Evolutionary conservation across 2,888 invertebrate genomes (phyloP), one percentile per base, ranked within the genome.

Genomic region (Sylvicola cinctus): DNA sequence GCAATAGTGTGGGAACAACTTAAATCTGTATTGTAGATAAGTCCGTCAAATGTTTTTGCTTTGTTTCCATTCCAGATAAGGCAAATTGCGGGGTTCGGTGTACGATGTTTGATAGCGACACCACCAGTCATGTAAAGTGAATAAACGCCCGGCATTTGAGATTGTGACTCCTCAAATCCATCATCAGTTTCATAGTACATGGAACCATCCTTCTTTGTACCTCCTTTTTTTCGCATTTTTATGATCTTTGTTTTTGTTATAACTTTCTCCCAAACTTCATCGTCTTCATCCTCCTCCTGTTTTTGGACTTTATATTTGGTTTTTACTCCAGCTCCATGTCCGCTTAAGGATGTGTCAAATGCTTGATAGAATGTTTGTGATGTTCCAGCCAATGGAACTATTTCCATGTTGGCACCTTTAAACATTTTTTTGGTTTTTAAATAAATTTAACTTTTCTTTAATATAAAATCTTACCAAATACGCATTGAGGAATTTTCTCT

Each of bases 31-130:
- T 72, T 74, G 47, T 69, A 75, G 31, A 84, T 66, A 45, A 69
- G 66, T 6, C 83, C 83, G 56, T 88, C 85, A 47, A 87, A 87
- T 0, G 85, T 84, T 52, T 83, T 79, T 45, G 75, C 75, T 54
- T 85, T 84, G 12, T 66, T 63, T 23, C 77, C 78, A 16, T 74
- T 73, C 87, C 87, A 88, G 2, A 74, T 70, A 36, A 76, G 68
- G 46, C 88, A 88, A 10, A 68, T 63, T 1, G 77, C 76, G 0
- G 74, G 66, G 43, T 66, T 66, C 0, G 76, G 74, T 4, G 49
- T 42, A 14, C 35, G 29, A 15, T 36, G 26, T n/a, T 32, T 31
- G 4, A 39, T 44, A 41, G 51, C 45, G 8, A 50, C 32, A 10
- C 49, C 48, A n/a, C 41, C 42, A 16, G 44, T 46, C 36, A 43